phyloP scores from a whole-genome alignment of 2,888 invertebrate species.

The Pomacea canaliculata region DNA sequence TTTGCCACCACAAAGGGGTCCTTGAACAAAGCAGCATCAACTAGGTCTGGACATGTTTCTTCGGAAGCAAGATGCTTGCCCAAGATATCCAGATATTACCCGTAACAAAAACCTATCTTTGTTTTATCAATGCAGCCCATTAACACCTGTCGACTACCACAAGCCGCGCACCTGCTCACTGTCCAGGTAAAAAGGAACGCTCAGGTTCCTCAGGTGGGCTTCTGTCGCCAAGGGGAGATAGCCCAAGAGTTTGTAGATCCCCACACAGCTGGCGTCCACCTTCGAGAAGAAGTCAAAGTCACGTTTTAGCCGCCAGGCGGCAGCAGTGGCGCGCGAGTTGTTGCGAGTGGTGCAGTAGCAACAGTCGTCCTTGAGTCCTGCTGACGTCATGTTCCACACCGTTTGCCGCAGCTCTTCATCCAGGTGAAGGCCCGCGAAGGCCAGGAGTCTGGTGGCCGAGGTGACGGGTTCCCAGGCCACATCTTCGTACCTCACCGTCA shows the following conservation, averaged over 20 bases:
- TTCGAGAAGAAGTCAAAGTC: neutral
- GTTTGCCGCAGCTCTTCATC: neutral
- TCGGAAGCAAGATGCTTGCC: too few relatives aligned
- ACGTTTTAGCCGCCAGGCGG: slow-evolving; percentile 1
- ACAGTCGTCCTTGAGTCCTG: slow-evolving; percentile 14
- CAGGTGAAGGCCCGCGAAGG: slow-evolving; percentile 8
- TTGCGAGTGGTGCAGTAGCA: slow-evolving; percentile 15
- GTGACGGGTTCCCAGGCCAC: slow-evolving; percentile 14
- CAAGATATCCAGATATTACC: too few relatives aligned
- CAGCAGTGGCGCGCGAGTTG: slow-evolving; percentile 6
- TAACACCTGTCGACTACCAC: neutral
- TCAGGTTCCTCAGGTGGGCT: neutral
- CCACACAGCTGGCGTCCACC: neutral
- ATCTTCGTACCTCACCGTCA: slow-evolving; percentile 25
- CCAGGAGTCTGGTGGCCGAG: slow-evolving; percentile 4
- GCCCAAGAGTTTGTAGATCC: slow-evolving; percentile 8
- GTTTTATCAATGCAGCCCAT: too few relatives aligned
- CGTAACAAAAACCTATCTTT: too few relatives aligned
- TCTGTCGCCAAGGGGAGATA: slow-evolving; percentile 1
- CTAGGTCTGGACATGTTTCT: too few relatives aligned
- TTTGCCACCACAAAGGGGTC: too few relatives aligned
- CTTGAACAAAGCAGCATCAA: too few relatives aligned
- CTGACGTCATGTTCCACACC: slow-evolving; percentile 26
- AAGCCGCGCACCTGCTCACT: neutral
- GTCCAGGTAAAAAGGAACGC: slow-evolving; percentile 3